phyloP scores from a whole-genome alignment of 2,888 invertebrate genomes.

The Gymnoscelis rufifasciata region DNA sequence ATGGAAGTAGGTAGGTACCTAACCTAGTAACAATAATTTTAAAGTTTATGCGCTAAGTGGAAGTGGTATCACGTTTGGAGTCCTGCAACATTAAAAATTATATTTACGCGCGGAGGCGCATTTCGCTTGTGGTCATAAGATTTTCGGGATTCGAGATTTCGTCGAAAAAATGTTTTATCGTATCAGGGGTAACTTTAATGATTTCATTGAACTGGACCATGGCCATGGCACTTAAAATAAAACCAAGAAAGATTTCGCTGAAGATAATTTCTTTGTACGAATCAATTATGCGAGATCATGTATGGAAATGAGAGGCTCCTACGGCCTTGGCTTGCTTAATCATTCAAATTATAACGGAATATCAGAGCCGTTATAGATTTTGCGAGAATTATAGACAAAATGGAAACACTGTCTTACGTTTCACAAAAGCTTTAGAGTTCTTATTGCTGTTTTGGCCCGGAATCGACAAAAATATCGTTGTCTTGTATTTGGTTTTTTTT shows the following conservation, averaged over 20 bases:
- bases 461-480: too few species aligned
- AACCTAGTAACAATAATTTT: constrained; percentile 1
- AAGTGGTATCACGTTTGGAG: constrained; percentile 4
- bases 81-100: constrained; percentile 6
- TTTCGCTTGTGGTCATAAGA: too few species aligned
- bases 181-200: too few species aligned
- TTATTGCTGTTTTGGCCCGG: too few species aligned
- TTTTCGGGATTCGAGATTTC: too few species aligned
- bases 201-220: too few species aligned
- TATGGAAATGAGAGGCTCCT: constrained; percentile 19
- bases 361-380: constrained; percentile 2
- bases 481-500: too few species aligned
- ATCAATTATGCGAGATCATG: constrained; percentile 7
- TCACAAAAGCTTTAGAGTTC: too few species aligned
- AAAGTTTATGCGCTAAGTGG: constrained; percentile 12
- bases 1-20: background rate
- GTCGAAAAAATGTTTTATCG: too few species aligned
- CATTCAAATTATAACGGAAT: constrained; percentile 17
- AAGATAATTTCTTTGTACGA: constrained; percentile 8
- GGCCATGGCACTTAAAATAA: too few species aligned
- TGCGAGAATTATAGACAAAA: constrained; percentile 2
- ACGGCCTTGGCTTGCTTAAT: constrained; percentile 22
- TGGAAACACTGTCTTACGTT: background rate
- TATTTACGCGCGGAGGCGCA: too few species aligned
- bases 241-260: background rate